Evolutionary conservation across 2,113 vertebrate genomes (phyloP).

Genomic region (Ictalurus punctatus): DNA sequence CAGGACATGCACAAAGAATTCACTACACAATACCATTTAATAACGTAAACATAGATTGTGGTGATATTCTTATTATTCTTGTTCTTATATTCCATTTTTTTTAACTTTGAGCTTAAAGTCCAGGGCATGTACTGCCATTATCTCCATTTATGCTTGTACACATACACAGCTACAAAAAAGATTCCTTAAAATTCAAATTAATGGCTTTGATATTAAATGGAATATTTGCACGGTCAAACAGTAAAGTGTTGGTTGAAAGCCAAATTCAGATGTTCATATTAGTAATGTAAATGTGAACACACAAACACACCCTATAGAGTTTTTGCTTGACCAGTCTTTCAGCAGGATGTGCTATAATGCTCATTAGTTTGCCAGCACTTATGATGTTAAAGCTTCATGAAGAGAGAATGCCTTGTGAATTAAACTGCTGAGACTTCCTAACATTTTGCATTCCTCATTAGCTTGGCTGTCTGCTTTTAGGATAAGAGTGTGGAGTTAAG

Average conservation of each 20-base stretch:
- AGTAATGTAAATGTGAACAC: background rate
- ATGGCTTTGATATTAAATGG: background rate
- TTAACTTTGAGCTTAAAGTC: background rate
- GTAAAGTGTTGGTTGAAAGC: background rate
- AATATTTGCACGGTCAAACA: background rate
- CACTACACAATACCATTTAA: background rate
- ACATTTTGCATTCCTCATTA: conserved; percentile 14
- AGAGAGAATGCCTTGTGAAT: conserved; percentile 21
- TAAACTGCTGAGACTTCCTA: background rate
- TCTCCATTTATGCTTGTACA: background rate
- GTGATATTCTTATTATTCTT: too few species aligned
- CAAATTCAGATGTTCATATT: background rate
- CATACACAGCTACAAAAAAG: background rate
- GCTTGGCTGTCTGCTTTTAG: conserved; percentile 2
- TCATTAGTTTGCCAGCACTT: conserved; percentile 1
- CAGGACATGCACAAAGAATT: background rate
- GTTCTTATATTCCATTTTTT: too few species aligned
- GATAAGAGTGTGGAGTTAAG: conserved; percentile 14
- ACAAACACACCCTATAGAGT: background rate
- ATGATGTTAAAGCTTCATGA: background rate
- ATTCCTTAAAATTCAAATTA: too few species aligned
- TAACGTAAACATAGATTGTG: background rate
- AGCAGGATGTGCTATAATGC: background rate
- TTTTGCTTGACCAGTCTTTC: background rate
- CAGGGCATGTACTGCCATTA: background rate